phyloP scores from a whole-genome alignment of 2,113 vertebrate species.

The Campylomormyrus tamandua region DNA sequence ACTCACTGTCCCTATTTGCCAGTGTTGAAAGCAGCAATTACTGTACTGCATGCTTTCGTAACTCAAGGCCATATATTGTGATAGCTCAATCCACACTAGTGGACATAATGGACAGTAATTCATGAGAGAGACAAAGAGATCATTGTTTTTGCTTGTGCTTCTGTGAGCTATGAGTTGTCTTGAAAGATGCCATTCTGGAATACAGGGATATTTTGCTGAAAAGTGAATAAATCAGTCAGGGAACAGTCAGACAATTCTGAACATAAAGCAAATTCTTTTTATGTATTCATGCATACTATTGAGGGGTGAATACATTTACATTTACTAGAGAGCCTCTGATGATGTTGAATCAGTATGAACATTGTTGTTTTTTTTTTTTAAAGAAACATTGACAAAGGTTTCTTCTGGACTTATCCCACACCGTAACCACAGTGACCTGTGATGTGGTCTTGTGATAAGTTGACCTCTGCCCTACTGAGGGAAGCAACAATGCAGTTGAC shows the following conservation, averaged over 20 bases:
- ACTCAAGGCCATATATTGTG: slow-evolving; percentile 27
- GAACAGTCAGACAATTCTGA: slow-evolving; percentile 16
- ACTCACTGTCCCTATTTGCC: slow-evolving; percentile 1
- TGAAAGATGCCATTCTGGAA: slow-evolving; percentile 13
- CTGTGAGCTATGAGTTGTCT: slow-evolving; percentile 39
- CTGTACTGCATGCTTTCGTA: background rate
- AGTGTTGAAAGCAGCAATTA: slow-evolving; percentile 29
- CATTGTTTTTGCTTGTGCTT: slow-evolving; percentile 31
- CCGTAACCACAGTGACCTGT: slow-evolving; percentile 16
- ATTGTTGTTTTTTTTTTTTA: slow-evolving; percentile 16
- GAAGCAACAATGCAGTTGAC: background rate
- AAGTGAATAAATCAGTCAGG: slow-evolving; percentile 18
- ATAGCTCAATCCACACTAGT: slow-evolving; percentile 39
- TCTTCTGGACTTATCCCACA: background rate
- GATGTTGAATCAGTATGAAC: slow-evolving; percentile 33
- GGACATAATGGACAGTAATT: slow-evolving; percentile 9
- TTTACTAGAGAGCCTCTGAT: slow-evolving; percentile 22
- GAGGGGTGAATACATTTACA: background rate
- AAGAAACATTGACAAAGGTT: background rate
- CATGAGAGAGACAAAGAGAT: slow-evolving; percentile 20
- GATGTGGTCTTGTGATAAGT: slow-evolving; percentile 9
- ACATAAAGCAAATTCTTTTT: slow-evolving; percentile 32
- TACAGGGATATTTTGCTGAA: background rate
- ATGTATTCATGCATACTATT: slow-evolving; percentile 30
- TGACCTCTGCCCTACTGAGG: slow-evolving; percentile 30